Evolutionary conservation across 2,888 invertebrate species (phyloP).

Genomic region (Amiota communis): DNA sequence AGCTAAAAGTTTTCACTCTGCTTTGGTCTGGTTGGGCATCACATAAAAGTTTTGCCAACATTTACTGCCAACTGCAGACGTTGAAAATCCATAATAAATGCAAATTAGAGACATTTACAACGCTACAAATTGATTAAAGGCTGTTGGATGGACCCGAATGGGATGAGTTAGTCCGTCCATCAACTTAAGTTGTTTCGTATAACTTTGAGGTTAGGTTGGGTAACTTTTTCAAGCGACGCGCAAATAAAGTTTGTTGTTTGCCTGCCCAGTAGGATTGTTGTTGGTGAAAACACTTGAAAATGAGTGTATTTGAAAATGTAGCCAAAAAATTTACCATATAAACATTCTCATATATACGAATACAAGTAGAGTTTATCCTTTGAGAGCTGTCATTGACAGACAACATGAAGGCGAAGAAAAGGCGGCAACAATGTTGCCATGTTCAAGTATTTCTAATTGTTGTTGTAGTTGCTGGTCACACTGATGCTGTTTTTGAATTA

Average conservation of each 20-base stretch:
- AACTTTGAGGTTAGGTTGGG: conserved; percentile 28
- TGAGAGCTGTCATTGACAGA: conserved; percentile 23
- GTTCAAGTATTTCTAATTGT: background rate
- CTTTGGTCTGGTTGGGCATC: conserved; percentile 30
- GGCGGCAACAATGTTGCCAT: conserved; percentile 26
- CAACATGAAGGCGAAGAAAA: conserved; percentile 16
- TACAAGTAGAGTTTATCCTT: background rate
- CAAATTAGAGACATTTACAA: conserved; percentile 63
- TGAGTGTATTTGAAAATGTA: conserved; percentile 2
- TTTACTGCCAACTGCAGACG: conserved; percentile 63
- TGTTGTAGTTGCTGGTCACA: conserved; percentile 32
- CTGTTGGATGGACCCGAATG: conserved; percentile 43
- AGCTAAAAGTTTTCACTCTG: conserved; percentile 38
- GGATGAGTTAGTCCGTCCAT: background rate
- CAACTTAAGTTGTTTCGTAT: conserved; percentile 33
- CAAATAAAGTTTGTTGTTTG: conserved; percentile 11
- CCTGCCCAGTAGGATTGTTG: conserved; percentile 35
- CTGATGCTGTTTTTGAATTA: conserved; percentile 71
- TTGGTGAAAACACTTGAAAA: conserved; percentile 54
- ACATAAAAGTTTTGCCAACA: conserved; percentile 59
- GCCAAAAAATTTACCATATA: background rate
- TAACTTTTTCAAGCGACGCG: background rate
- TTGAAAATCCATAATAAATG: conserved; percentile 63
- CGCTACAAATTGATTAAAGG: conserved; percentile 68
- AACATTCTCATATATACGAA: background rate